A percentile compares a stretch with the other conserved stretches of the same genome.
phyloP scores from a whole-genome alignment of 1,140 invertebrate species.

The Hydropsyche tenuis region DNA sequence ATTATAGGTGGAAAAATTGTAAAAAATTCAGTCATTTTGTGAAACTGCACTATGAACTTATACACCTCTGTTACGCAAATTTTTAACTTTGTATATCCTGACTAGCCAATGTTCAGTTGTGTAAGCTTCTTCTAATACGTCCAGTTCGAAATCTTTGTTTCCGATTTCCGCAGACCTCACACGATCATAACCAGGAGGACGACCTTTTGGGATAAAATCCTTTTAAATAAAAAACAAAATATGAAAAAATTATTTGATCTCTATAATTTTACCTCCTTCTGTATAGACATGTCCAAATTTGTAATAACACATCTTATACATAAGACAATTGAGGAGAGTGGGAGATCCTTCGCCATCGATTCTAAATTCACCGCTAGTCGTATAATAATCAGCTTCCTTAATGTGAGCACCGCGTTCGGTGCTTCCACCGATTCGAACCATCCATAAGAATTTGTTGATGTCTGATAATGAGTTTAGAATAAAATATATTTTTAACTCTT shows the following conservation, averaged over 20 bases:
- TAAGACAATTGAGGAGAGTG: slow-evolving; percentile 87
- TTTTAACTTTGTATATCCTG: slow-evolving; percentile 93
- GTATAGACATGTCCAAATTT: slow-evolving; percentile 94
- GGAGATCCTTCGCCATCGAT: slow-evolving; percentile 90
- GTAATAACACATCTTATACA: slow-evolving; percentile 98
- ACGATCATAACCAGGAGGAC: slow-evolving; percentile 89
- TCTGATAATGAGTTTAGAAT: slow-evolving; percentile 63
- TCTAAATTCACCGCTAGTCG: slow-evolving; percentile 90
- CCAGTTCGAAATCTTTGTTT: slow-evolving; percentile 93
- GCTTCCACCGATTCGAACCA: slow-evolving; percentile 97
- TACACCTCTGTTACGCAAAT: slow-evolving; percentile 82
- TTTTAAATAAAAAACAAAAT: background rate
- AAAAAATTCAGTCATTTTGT: slow-evolving; percentile 22
- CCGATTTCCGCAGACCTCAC: slow-evolving; percentile 92
- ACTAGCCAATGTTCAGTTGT: slow-evolving; percentile 97
- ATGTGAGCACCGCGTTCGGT: slow-evolving; percentile 94
- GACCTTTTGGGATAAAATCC: slow-evolving; percentile 62
- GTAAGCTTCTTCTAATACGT: slow-evolving; percentile 92
- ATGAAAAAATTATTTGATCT: background rate
- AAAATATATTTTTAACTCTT: slow-evolving; percentile 23
- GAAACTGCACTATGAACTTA: slow-evolving; percentile 52
- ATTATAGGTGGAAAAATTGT: background rate
- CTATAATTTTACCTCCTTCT: slow-evolving; percentile 75
- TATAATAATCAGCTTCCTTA: slow-evolving; percentile 96
- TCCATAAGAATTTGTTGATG: slow-evolving; percentile 99